Base-by-base conservation (phyloP, 2,888 invertebrate species). In the Drosophila putrida region DNA sequence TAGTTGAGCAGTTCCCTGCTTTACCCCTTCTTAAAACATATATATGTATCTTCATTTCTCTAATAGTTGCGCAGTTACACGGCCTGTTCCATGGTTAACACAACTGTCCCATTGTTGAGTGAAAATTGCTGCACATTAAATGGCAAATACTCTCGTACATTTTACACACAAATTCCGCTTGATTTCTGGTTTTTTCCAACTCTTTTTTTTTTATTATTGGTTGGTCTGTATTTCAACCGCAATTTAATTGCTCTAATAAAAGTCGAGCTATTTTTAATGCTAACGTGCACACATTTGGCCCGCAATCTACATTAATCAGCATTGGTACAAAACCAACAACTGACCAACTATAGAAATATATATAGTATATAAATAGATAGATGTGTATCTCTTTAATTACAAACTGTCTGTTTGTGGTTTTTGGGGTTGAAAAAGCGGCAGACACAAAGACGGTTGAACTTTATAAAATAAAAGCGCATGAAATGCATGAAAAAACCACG, bases 231-330 rank as follows among this genome's bases (percentile, higher is more conserved):
- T 27, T 57, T 60, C 76, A 65, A 88, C 85, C 85, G 74, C 85
- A 85, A 72, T 87, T 87, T 86, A 86, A 86, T 86, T 86, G 88
- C 67, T 69, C 85, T 78, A 86, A 87, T 87, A 80, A 84, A 80
- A 85, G 80, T 77, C 73, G 63, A 74, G 71, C 54, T 68, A 63
- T 55, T 84, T 78, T 88, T 84, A 88, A 84, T 84, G 86, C 73
- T 81, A 88, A 86, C 75, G 88, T 78, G 83, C 75, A 88, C 88
- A 84, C 83, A 84, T 84, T 84, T 84, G 86, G 70, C 50, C 55
- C 53, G 66, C 80, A 71, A 80, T 75, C 80, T 51, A 73, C 88
- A 84, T 88, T 88, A 88, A 83, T 83, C 83, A 83, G 86, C 78
- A 78, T 77, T 71, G 66, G 68, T 68, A 57, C 33, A 51, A 41